These are phyloP conservation scores for Atopsyche davidsoni DNA, from an alignment of 1,140 invertebrate genomes.

Conservation along the genomic window DNA sequence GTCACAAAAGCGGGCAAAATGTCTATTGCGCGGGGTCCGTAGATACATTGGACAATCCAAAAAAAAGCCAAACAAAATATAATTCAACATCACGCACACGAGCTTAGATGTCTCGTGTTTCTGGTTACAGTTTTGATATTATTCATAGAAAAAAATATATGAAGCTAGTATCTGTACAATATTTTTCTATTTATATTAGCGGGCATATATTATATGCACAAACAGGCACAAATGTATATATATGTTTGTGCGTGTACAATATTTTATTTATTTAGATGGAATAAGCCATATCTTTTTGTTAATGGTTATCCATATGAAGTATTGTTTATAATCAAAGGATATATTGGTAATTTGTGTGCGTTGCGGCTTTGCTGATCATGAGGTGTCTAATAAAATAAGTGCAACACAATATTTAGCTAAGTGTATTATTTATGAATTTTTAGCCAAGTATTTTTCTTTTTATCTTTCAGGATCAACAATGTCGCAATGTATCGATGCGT, in stretches of 20 bases:
- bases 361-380: too few relatives aligned
- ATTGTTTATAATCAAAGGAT: too few relatives aligned
- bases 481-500: too few relatives aligned
- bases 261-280: conserved; percentile 9
- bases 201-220: conserved; percentile 3
- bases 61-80: not conserved
- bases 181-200: not conserved
- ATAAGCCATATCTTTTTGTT: conserved; percentile 8
- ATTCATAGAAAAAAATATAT: not conserved
- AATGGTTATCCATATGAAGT: too few relatives aligned
- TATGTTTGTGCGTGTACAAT: conserved; percentile 14
- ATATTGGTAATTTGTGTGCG: too few relatives aligned
- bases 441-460: too few relatives aligned
- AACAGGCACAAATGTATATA: conserved; percentile 12
- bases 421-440: too few relatives aligned
- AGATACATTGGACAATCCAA: not conserved
- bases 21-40: not conserved
- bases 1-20: not conserved
- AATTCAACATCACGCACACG: not conserved
- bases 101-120: not conserved
- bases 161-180: not conserved
- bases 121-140: not conserved
- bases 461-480: too few relatives aligned
- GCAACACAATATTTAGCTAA: too few relatives aligned
- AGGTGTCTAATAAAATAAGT: too few relatives aligned